These are phyloP conservation scores for Otus scops DNA, from an alignment of 2,797 vertebrate genomes.

Conservation along the genomic window DNA sequence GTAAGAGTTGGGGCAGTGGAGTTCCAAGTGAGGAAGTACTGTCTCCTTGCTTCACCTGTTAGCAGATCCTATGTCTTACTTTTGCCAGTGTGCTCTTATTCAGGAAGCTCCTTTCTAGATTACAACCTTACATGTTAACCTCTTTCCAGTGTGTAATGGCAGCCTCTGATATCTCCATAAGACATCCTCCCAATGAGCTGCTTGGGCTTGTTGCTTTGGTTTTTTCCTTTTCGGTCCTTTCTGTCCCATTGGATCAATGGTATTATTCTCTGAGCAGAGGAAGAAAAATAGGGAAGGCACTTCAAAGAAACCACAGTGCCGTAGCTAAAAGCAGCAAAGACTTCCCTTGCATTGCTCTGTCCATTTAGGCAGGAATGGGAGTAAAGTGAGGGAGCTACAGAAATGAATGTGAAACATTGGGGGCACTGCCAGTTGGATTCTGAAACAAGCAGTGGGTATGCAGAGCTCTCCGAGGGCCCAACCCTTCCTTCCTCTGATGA, in stretches of 20 bases:
- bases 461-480: not conserved
- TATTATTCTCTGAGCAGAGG: not conserved
- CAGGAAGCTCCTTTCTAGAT: not conserved
- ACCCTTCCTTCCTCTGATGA: not conserved
- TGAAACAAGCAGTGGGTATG: not conserved
- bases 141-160: not conserved
- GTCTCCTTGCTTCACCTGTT: not conserved
- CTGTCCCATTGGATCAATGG: not conserved
- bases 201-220: not conserved
- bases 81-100: not conserved
- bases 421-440: not conserved
- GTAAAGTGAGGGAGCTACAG: not conserved
- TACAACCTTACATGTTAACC: not conserved
- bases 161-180: not conserved
- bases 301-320: not conserved
- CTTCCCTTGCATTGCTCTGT: not conserved
- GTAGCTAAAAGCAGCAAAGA: not conserved
- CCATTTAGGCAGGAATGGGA: not conserved
- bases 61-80: not conserved
- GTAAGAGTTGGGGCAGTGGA: not conserved
- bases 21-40: not conserved
- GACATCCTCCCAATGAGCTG: not conserved
- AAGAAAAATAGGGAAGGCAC: not conserved
- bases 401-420: accelerated
- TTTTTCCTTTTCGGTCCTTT: not conserved